Base-by-base conservation (phyloP, 1,140 invertebrate species). In the Pogonomyrmex californicus region DNA sequence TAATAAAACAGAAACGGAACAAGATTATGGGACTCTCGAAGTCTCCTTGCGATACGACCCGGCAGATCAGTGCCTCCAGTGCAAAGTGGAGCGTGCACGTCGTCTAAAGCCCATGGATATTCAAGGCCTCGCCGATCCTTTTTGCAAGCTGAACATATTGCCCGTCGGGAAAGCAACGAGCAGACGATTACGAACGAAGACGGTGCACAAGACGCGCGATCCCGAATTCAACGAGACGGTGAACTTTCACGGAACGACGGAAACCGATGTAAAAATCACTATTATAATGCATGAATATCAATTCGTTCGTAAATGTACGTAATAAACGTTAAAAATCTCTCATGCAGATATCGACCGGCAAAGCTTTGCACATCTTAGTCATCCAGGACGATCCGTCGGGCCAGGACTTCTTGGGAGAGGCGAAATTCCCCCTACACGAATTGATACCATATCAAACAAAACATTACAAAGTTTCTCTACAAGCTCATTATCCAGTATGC, bases 211-310 rank as follows among this genome's bases (percentile, higher is more conserved):
- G 94, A 99, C 98, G 0, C 96, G 98, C 89, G 98, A 99, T 95
- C 98, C 99, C 0, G 98, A 99, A 94, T 99, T 98, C 95, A 98
- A 99, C 94, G 98, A 99, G 95, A 98, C 97, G 0, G 94, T 99
- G 6, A 98, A 98, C 66, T 99, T 99, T 95, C 98, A 98, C 92
- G 98, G 98, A 66, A 97, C 99, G 51, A 97, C 97, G 65, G 97
- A 98, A 91, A 96, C 97, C 73, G 97, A 99, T 94, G 95, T 98
- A 92, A 90, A 81, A 47, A 44, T 14, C 6, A 51, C 33, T 10
- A 76, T 73, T 33, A 38, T 73, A 51, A 82, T 12, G 33, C 41
- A 60, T 73, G 36, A n/a, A 76, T 71, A 12, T 73, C 10, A 58
- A 47, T 36, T 3, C 30, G 10, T 9, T 41, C 6, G 4, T 30